Base-by-base conservation (phyloP, 2,888 invertebrate species). In the Protophormia terraenovae region DNA sequence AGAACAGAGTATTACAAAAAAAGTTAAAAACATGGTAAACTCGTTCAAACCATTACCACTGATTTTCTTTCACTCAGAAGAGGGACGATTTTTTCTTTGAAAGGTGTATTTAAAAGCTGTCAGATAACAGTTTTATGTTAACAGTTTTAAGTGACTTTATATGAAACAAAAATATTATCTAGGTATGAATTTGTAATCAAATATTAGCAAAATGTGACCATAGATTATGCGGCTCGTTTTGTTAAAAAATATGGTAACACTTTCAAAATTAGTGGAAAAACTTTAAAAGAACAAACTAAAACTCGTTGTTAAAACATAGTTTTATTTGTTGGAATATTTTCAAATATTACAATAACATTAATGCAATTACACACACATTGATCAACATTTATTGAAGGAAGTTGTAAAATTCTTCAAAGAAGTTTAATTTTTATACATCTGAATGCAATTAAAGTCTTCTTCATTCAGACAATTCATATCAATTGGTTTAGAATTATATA, bases 21-120 rank as follows among this genome's bases (percentile, higher is more conserved):
- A 2, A 53, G 69, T 60, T 5, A 38, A 67, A 38, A 67, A 60
- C 35, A 60, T 50, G 14, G 38, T 32, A 77, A 72, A 75, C 67
- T 78, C 67, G 64, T 67, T 50, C 41, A 71, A 55, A 22, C 69
- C 24, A 84, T 84, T 79, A 75, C 47, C 35, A 58, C n/a, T 22
- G 58, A 79, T 84, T 75, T 80, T 38, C 27, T 29, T 64, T 64
- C n/a, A 27, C 27, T 24, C 38, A 27, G 10, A 3, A 27, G 19
- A n/a, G 24, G 47, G 14, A 22, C 32, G 5, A 22, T 69, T 16
- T 32, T 47, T 29, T 45, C 22, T 16, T n/a, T 19, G 1, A 7
- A 27, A 60, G 14, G 10, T 62, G 53, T 4, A 27, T n/a, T 24
- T 53, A 27, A 64, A 22, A 27, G 22, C 38, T 35, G 14, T 7